phyloP scores from a whole-genome alignment of 2,797 vertebrate species.

The Crenuchus spilurus region DNA sequence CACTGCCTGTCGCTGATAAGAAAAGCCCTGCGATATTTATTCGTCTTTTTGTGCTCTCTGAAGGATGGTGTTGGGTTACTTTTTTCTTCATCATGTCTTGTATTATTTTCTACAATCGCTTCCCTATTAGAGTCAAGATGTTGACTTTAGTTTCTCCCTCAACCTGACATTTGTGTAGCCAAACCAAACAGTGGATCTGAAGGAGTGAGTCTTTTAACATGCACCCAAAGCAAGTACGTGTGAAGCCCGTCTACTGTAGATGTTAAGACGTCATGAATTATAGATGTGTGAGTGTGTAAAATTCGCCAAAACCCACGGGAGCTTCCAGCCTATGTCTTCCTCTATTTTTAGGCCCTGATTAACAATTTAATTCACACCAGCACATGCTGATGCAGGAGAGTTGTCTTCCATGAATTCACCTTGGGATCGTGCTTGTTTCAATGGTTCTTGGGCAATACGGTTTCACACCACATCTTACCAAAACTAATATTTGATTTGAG shows the following conservation, averaged over 20 bases:
- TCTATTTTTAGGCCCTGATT: conserved; percentile 44
- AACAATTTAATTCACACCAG: conserved; percentile 22
- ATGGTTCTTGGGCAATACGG: not conserved
- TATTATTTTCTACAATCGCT: not conserved
- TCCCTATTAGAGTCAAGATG: not conserved
- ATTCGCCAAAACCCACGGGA: conserved; percentile 56
- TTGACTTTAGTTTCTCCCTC: not conserved
- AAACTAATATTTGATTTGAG: not conserved
- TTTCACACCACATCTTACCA: not conserved
- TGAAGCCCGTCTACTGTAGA: conserved; percentile 56
- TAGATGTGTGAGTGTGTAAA: conserved; percentile 56
- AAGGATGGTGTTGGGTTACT: conserved; percentile 10
- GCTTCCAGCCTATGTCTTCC: conserved; percentile 36
- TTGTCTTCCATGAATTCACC: not conserved
- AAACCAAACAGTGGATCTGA: no score
- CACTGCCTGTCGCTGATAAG: conserved; percentile 64
- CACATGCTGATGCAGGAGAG: conserved; percentile 7
- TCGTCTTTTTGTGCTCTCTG: conserved; percentile 56
- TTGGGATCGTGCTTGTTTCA: not conserved
- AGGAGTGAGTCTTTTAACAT: not conserved
- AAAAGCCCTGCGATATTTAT: conserved; percentile 57
- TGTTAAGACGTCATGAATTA: conserved; percentile 66
- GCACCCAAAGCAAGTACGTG: conserved; percentile 50
- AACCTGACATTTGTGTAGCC: not conserved
- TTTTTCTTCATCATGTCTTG: conserved; percentile 1